Base-by-base conservation (phyloP, 2,797 vertebrate genomes). In the Gymnopithys bicolor region DNA sequence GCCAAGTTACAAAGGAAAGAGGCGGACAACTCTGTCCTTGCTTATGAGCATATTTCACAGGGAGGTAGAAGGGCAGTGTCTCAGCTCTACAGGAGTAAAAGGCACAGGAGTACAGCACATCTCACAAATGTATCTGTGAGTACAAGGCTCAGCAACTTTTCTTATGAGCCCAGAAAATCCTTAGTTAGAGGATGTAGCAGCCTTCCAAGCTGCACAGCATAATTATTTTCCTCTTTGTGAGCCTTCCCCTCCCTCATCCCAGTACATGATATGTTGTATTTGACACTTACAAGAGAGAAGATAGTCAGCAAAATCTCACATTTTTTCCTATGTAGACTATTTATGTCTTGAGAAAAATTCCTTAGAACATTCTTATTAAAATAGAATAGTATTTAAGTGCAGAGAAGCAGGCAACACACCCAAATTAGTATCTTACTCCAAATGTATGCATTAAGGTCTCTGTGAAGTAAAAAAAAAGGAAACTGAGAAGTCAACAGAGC, bases 151-250 rank as follows among this genome's bases (percentile, higher is more conserved):
- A 67, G 56, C 28, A 91, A 13, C 35, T 81, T 69, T 66, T 69
- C 27, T 46, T 33, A 28, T 6, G 27, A 62, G 23, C 60, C 41
- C 2, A 71, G 74, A 91, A 83, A 60, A 25, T 49, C 37, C 33
- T 71, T 13, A 55, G 19, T 23, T 94, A n/a, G 33, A 84, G 22
- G 35, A 92, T 2, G 0, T 15, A 77, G 59, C 58, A 94, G 25
- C 53, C 37, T 69, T 73, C 39, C 21, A 75, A 93, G 24, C 48
- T 63, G 33, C 27, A 84, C 27, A 66, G 37, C 27, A 45, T 13
- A 49, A 73, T 45, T 73, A 55, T 62, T 93, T 89, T 73, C 28
- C 39, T 71, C 28, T 52, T 73, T 58, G 22, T 84, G 53, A 71
- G 41, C 51, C 59, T 86, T 78, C 58, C 58, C 18, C 17, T 75